Evolutionary conservation across 2,797 vertebrate genomes (phyloP), one percentile per base, ranked within the genome.

Genomic region (Alfaro cultratus): DNA sequence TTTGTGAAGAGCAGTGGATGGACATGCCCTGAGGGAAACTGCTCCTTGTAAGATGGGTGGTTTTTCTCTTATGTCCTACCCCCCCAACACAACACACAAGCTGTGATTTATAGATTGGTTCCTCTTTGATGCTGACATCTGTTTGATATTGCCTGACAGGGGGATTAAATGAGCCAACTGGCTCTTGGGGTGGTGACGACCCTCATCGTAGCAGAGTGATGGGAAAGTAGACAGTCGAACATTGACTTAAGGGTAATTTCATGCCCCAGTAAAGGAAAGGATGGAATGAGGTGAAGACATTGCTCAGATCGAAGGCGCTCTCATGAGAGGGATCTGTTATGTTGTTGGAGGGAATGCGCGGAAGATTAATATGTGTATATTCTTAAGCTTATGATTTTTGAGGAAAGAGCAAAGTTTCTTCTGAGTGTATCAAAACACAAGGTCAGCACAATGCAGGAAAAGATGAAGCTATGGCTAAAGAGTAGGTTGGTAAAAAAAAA

Each of bases 81-180:
- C 87, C 89, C 83, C 88, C 83, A 34, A 91, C 93, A 86, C 92
- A 93, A 90, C 87, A 93, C 88, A 93, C 92, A 93, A 89, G 90
- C 92, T 90, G 87, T 93, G 94, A 95, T 95, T 95, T 93, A 95
- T 93, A 93, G 87, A 95, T 93, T 85, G 86, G 92, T 88, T 91
- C 87, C 81, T 91, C 95, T 96, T 95, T 96, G 94, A 95, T 93
- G 94, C 91, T 86, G 93, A 94, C 93, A 93, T 95, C 93, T 95
- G 94, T 94, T 95, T 94, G 93, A 95, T 94, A 94, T 93, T 90
- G 88, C 89, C 91, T 93, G 93, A 94, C 85, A 77, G 84, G 86
- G 79, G 93, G 91, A 94, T 93, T 88, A 93, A 92, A 93, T 91
- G 91, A 90, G 91, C 91, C 89, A 92, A 91, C 88, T 85, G 88